Conservation (phyloP, 2,888 invertebrate genomes). For the Sminthurinus aureus region DNA sequence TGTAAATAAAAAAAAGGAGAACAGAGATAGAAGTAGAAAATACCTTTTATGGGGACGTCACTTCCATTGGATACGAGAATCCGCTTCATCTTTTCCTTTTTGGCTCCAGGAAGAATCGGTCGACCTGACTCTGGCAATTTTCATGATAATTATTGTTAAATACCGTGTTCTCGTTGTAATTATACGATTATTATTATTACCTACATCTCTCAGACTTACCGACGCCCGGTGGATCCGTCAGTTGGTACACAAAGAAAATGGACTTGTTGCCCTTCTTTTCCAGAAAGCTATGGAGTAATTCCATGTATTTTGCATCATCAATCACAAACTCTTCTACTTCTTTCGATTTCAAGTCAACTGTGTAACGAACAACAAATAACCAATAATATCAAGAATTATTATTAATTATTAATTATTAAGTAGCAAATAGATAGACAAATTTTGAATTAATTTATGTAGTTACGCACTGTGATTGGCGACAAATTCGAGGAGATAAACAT, state of each 20-base stretch:
- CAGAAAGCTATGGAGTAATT: slow-evolving; percentile 71
- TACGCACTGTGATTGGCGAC: slow-evolving; percentile 65
- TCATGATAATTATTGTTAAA: background rate
- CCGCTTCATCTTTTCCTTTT: slow-evolving; percentile 59
- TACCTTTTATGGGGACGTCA: slow-evolving; percentile 66
- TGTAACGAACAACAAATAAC: too few relatives aligned
- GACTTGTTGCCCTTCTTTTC: slow-evolving; percentile 70
- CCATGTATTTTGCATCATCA: slow-evolving; percentile 72
- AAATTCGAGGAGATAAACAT: slow-evolving; percentile 74
- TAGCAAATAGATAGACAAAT: background rate
- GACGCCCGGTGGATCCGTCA: slow-evolving; percentile 71
- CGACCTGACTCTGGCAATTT: slow-evolving; percentile 72
- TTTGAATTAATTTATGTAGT: background rate
- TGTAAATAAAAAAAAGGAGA: too few relatives aligned
- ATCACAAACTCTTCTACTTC: slow-evolving; percentile 75
- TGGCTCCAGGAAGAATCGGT: slow-evolving; percentile 46
- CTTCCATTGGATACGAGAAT: slow-evolving; percentile 71
- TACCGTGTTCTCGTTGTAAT: too few relatives aligned
- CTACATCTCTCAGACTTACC: slow-evolving; percentile 64
- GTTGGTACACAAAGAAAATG: slow-evolving; percentile 73
- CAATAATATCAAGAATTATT: background rate
- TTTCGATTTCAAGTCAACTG: slow-evolving; percentile 64
- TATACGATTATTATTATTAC: background rate
- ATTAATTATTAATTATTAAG: background rate
- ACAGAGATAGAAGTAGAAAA: too few relatives aligned